These are phyloP conservation scores for Hydrophis major DNA, from an alignment of 2,797 vertebrate genomes.

Conservation along the genomic window DNA sequence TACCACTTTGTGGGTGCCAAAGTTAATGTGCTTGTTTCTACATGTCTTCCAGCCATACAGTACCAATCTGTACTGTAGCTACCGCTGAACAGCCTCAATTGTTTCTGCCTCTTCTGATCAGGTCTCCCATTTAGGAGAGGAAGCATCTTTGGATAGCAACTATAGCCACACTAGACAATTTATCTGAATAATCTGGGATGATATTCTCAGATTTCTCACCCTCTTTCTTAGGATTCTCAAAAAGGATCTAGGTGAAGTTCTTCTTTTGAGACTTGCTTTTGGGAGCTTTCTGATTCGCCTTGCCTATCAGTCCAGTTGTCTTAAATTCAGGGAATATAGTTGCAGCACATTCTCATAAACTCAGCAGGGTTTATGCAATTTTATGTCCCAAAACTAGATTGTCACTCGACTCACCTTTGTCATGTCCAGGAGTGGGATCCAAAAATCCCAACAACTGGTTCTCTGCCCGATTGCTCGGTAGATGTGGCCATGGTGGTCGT, in stretches of 20 bases:
- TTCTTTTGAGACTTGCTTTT: not conserved
- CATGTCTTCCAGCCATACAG: not conserved
- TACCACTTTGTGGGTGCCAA: not conserved
- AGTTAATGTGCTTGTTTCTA: not conserved
- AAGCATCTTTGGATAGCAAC: not conserved
- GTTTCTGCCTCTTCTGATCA: not conserved
- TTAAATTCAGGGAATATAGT: not conserved
- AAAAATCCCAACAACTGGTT: too few relatives aligned
- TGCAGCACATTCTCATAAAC: not conserved
- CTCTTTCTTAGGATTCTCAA: not conserved
- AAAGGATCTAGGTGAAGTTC: not conserved
- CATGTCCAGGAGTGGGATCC: too few relatives aligned
- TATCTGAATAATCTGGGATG: not conserved
- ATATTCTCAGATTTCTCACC: not conserved
- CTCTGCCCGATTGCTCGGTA: too few relatives aligned
- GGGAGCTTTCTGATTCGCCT: not conserved
- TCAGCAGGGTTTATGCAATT: not conserved
- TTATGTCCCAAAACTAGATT: not conserved
- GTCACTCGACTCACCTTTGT: not conserved
- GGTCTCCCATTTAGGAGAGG: not conserved
- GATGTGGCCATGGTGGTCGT: too few relatives aligned
- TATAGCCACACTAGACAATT: not conserved
- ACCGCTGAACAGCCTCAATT: not conserved
- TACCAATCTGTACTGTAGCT: not conserved
- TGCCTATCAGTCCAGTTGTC: not conserved